Evolutionary conservation across 2,888 invertebrate genomes (phyloP).

Genomic region (Cabera pusaria): DNA sequence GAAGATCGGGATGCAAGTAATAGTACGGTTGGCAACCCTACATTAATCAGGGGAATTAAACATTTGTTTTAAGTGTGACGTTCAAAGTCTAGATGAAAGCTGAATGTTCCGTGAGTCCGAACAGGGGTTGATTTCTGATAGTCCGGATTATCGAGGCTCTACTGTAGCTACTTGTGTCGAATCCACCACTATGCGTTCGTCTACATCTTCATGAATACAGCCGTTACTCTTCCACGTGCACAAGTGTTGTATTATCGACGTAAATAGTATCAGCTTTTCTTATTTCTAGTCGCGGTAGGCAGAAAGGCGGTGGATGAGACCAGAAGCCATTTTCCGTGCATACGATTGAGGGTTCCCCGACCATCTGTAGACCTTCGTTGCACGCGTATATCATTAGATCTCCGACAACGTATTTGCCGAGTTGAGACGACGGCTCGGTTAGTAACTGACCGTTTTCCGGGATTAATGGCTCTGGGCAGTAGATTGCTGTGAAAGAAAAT

Average conservation of each 20-base stretch:
- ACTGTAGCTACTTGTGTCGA: too few relatives aligned
- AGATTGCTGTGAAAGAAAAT: constrained; percentile 89
- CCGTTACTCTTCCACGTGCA: constrained; percentile 61
- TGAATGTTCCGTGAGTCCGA: too few relatives aligned
- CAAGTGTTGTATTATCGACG: constrained; percentile 67
- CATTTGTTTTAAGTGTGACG: too few relatives aligned
- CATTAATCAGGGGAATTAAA: too few relatives aligned
- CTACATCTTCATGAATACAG: too few relatives aligned
- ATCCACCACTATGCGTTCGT: too few relatives aligned
- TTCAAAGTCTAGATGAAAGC: too few relatives aligned
- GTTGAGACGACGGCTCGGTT: constrained; percentile 53
- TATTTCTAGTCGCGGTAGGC: constrained; percentile 74
- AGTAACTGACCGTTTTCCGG: constrained; percentile 87
- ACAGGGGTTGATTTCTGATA: too few relatives aligned
- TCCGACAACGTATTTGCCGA: constrained; percentile 89
- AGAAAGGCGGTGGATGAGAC: constrained; percentile 94
- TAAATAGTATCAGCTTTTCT: constrained; percentile 64
- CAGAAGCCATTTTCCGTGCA: constrained; percentile 95
- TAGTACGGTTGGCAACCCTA: too few relatives aligned
- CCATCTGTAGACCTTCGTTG: constrained; percentile 49
- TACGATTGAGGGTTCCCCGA: constrained; percentile 91
- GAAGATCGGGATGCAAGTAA: too few relatives aligned
- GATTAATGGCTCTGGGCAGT: constrained; percentile 89
- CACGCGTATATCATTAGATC: constrained; percentile 90
- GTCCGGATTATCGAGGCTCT: too few relatives aligned